phyloP scores from a whole-genome alignment of 2,113 vertebrate species.

The Cichladusa arquata region DNA sequence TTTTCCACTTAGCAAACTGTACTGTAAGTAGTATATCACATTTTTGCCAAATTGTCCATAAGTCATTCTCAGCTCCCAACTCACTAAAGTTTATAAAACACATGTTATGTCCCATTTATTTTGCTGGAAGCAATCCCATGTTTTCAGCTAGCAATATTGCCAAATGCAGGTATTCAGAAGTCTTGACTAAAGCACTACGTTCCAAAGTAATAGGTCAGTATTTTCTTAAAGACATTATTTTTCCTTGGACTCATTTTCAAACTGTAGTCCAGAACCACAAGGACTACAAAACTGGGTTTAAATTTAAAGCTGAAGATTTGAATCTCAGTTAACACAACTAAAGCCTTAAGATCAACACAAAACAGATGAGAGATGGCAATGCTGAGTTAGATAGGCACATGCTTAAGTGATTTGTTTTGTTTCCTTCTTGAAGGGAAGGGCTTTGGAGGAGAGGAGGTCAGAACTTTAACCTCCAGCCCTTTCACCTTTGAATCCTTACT shows the following conservation, averaged over 20 bases:
- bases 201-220: background rate
- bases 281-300: background rate
- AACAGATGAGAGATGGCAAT: constrained; percentile 24
- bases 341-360: constrained; percentile 29
- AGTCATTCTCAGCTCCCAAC: background rate
- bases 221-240: background rate
- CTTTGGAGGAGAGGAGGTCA: constrained; percentile 24
- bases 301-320: background rate
- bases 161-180: background rate
- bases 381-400: constrained; percentile 9
- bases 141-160: background rate
- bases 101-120: background rate
- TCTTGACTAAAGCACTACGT: background rate
- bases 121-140: background rate
- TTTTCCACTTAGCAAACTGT: background rate
- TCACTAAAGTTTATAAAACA: background rate
- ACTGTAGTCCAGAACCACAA: background rate
- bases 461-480: constrained; percentile 58
- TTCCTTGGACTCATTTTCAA: background rate
- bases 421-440: constrained; percentile 5
- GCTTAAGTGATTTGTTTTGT: constrained; percentile 49
- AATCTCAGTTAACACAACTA: background rate
- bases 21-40: background rate
- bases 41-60: background rate
- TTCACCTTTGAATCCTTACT: constrained; percentile 58